These are phyloP conservation scores for Enteromius fasciolatus DNA, from an alignment of 2,797 vertebrate species.

Conservation along the genomic window DNA sequence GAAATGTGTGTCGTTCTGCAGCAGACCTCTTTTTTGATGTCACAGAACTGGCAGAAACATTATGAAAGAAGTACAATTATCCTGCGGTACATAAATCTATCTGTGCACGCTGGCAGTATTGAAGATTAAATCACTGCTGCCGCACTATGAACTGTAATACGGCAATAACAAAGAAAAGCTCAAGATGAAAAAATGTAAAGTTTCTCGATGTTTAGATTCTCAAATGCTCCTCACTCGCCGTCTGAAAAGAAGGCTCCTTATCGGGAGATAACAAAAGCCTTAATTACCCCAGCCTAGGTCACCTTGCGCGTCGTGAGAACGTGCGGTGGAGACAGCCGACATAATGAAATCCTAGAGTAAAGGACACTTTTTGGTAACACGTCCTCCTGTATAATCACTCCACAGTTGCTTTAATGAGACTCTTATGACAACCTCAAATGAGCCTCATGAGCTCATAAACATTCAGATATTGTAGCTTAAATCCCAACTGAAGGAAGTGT, in stretches of 20 bases:
- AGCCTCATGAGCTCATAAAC: constrained; percentile 37
- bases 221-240: constrained; percentile 64
- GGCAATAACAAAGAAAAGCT: constrained; percentile 67
- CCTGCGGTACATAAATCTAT: constrained; percentile 63
- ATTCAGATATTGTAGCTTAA: constrained; percentile 44
- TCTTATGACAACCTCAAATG: constrained; percentile 38
- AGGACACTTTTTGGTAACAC: constrained; percentile 54
- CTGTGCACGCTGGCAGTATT: constrained; percentile 50
- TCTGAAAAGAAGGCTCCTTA: constrained; percentile 66
- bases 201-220: constrained; percentile 64
- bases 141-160: constrained; percentile 63
- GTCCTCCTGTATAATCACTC: constrained; percentile 49
- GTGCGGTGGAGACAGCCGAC: constrained; percentile 41
- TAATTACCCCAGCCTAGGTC: constrained; percentile 72
- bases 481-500: constrained; percentile 30
- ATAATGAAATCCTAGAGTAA: constrained; percentile 53
- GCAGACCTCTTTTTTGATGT: constrained; percentile 49
- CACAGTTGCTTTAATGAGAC: constrained; percentile 50
- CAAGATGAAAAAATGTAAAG: constrained; percentile 70
- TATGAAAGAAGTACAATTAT: constrained; percentile 62
- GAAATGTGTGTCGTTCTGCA: constrained; percentile 31
- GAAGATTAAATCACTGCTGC: constrained; percentile 70
- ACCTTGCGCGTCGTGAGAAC: constrained; percentile 65
- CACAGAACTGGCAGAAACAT: constrained; percentile 43
- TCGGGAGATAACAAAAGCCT: constrained; percentile 65